Evolutionary conservation across 2,888 invertebrate genomes (phyloP), one percentile per base, ranked within the genome.

Genomic region (Philhelius pedissequus): DNA sequence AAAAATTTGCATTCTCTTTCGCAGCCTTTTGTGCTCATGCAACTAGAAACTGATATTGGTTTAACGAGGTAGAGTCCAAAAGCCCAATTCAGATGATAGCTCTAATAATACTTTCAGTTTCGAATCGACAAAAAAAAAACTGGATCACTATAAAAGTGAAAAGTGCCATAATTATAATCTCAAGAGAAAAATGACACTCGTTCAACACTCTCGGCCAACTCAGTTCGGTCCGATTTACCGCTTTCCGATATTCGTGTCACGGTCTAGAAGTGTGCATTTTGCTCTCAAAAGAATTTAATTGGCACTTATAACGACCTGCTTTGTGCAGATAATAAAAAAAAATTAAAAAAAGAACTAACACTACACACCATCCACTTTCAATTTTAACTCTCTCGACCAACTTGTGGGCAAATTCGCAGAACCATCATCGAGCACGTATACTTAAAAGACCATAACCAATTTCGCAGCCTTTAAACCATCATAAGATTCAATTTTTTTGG

Each of bases 391-490:
- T 27, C 20, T 30, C 25, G 40, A 9, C 32, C 48, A 62, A 62
- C 18, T 69, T 50, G 68, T 35, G 40, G 62, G 66, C 48, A 66
- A 66, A 66, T 35, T 48, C 13, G 3, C 52, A 52, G 7, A 73
- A 27, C 58, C 69, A 54, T 60, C 52, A 80, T 75, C 54, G 69
- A 75, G 64, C 75, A 75, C 75, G 75, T 69, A 18, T 30, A 80
- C 80, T 80, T 70, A 62, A 75, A 69, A 80, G 68, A 75, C 75
- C 69, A 73, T 71, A 73, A 79, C 78, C 62, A 64, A 75, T 66
- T 64, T 7, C 13, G 40, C 66, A 69, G 68, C 48, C 71, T 64
- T 32, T 48, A 64, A 81, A 30, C 64, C 76, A 76, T 70, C 81
- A 81, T 76, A 69, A 70, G 81, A 66, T 56, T 70, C 70, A 81